These are phyloP conservation scores for Drosophila rellima DNA, from an alignment of 2,888 invertebrate species.

Conservation along the genomic window DNA sequence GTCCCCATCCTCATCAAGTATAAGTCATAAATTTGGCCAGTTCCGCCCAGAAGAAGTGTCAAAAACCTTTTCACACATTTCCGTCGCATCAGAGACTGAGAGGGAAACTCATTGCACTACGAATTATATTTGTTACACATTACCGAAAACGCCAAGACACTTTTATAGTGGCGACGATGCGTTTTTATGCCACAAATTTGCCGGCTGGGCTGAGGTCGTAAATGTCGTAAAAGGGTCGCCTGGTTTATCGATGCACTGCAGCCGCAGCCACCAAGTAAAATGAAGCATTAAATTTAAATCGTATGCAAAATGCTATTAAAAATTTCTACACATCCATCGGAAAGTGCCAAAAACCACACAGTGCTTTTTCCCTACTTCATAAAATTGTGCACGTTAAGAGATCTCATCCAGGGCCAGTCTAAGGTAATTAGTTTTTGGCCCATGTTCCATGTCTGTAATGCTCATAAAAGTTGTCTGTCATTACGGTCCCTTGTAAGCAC, in stretches of 20 bases:
- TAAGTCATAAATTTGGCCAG: constrained; percentile 39
- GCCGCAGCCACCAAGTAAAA: constrained; percentile 10
- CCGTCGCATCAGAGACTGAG: constrained; percentile 2
- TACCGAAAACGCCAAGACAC: constrained; percentile 50
- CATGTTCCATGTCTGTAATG: constrained; percentile 58
- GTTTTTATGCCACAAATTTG: constrained; percentile 68
- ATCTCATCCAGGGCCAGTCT: constrained; percentile 29
- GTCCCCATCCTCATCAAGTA: background rate
- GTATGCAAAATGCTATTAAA: constrained; percentile 76
- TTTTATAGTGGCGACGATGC: constrained; percentile 66
- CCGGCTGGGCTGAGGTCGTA: constrained; percentile 53
- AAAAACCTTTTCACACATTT: constrained; percentile 64
- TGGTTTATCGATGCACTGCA: constrained; percentile 67
- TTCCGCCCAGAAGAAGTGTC: constrained; percentile 29
- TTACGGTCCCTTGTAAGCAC: constrained; percentile 49
- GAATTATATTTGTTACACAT: constrained; percentile 67
- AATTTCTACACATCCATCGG: constrained; percentile 47
- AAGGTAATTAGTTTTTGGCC: constrained; percentile 70
- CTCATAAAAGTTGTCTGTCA: constrained; percentile 49
- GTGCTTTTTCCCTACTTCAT: too few species aligned
- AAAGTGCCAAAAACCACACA: constrained; percentile 50
- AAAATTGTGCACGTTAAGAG: constrained; percentile 13
- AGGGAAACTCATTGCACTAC: constrained; percentile 31
- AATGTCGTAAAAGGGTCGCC: constrained; percentile 31
- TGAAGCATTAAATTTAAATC: constrained; percentile 60